These are phyloP conservation scores for Agrypnia vestita DNA, from an alignment of 1,140 invertebrate species.

Conservation along the genomic window DNA sequence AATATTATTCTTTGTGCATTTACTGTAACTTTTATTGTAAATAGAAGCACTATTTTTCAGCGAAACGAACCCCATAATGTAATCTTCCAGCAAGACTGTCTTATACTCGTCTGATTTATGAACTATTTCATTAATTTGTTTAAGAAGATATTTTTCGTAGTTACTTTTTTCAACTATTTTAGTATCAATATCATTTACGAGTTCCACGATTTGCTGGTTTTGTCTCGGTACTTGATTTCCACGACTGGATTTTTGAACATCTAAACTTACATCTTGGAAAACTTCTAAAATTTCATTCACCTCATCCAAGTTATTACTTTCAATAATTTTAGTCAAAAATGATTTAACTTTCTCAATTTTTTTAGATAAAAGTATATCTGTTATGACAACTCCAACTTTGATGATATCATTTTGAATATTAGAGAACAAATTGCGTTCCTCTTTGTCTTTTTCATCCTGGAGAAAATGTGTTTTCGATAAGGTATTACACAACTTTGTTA, in stretches of 20 bases:
- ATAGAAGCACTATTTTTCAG: neutral
- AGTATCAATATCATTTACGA: too few species aligned
- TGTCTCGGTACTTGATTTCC: too few species aligned
- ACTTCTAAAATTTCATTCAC: neutral
- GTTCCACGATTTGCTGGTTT: too few species aligned
- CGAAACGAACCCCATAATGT: too few species aligned
- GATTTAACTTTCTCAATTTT: neutral
- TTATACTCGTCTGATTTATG: too few species aligned
- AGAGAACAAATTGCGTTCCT: neutral
- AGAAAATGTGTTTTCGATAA: neutral
- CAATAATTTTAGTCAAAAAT: neutral
- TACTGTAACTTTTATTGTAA: neutral
- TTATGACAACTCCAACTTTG: neutral
- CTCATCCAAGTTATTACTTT: neutral
- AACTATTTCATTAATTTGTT: too few species aligned
- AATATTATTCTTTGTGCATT: neutral
- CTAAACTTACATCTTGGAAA: neutral
- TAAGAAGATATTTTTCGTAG: too few species aligned
- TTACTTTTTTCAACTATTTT: too few species aligned
- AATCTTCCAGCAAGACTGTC: too few species aligned
- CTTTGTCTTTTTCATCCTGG: neutral
- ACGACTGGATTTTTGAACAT: neutral
- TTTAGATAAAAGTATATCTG: neutral
- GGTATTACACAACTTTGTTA: neutral
- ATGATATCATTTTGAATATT: constrained; percentile 6